Evolutionary conservation across 2,797 vertebrate genomes (phyloP).

Genomic region (Melopsittacus undulatus): DNA sequence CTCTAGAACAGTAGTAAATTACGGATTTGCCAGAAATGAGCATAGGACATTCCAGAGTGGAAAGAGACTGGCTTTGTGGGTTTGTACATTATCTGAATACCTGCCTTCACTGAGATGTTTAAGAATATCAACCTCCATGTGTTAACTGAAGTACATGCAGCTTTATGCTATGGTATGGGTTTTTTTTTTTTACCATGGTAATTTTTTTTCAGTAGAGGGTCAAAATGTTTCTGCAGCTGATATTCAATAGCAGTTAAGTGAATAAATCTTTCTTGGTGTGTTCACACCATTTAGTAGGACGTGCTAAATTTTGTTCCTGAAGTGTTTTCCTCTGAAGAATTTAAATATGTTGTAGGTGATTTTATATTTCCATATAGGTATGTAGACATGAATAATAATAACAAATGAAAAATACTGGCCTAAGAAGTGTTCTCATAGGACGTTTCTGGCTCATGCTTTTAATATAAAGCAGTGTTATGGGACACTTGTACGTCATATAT

Average conservation of each 20-base stretch:
- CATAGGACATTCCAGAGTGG: background rate
- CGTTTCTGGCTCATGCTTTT: slow-evolving; percentile 56
- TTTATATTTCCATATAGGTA: slow-evolving; percentile 23
- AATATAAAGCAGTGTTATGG: slow-evolving; percentile 60
- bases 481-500: slow-evolving; percentile 65
- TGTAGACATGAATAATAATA: background rate
- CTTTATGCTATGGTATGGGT: background rate
- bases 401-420: slow-evolving; percentile 54
- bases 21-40: background rate
- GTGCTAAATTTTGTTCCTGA: background rate
- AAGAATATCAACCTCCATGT: fast-evolving
- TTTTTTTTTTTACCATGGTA: background rate
- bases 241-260: background rate
- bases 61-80: background rate
- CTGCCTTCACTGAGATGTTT: background rate
- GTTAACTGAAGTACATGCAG: background rate
- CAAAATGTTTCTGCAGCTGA: background rate
- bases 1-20: background rate
- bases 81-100: background rate
- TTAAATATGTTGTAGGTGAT: slow-evolving; percentile 4
- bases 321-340: background rate
- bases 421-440: slow-evolving; percentile 55
- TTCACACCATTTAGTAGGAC: background rate
- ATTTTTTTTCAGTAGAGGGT: background rate
- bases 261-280: background rate